Evolutionary conservation across 2,888 invertebrate genomes (phyloP).

Genomic region (Ichneumoninae sp.): DNA sequence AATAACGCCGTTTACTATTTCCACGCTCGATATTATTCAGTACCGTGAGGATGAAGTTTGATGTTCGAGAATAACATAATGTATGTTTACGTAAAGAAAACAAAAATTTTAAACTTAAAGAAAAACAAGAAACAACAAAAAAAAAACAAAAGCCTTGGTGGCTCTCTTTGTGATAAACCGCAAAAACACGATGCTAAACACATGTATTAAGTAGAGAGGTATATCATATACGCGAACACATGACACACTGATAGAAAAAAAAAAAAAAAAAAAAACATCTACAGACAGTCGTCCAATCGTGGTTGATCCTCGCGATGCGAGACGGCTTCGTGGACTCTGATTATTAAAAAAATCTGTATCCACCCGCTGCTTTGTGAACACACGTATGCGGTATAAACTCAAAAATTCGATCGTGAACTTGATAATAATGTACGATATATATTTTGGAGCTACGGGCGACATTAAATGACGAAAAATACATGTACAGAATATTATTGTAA

Average conservation of each 20-base stretch:
- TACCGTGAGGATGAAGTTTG: conserved; percentile 28
- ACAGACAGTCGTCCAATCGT: background rate
- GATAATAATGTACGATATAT: conserved; percentile 74
- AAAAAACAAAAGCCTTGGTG: conserved; percentile 55
- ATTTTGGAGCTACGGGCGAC: conserved; percentile 40
- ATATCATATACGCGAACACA: conserved; percentile 13
- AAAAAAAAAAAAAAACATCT: background rate
- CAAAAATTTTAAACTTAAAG: conserved; percentile 1
- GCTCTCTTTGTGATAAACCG: conserved; percentile 69
- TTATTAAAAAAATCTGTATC: conserved; percentile 53
- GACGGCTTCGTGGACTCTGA: conserved; percentile 11
- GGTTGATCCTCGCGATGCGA: conserved; percentile 32
- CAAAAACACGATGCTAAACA: conserved; percentile 45
- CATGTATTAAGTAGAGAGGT: conserved; percentile 22
- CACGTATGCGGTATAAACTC: conserved; percentile 68
- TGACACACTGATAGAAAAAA: conserved; percentile 9
- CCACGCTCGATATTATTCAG: conserved; percentile 69
- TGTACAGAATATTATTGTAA: conserved; percentile 64
- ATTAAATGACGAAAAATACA: conserved; percentile 39
- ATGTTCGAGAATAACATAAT: conserved; percentile 41
- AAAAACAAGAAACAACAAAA: background rate
- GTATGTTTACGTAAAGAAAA: conserved; percentile 44
- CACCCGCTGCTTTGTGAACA: conserved; percentile 63
- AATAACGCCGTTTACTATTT: conserved; percentile 71
- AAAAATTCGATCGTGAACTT: conserved; percentile 75